Evolutionary conservation across 1,140 invertebrate species (phyloP).

Genomic region (Helicorthomorpha holstii): DNA sequence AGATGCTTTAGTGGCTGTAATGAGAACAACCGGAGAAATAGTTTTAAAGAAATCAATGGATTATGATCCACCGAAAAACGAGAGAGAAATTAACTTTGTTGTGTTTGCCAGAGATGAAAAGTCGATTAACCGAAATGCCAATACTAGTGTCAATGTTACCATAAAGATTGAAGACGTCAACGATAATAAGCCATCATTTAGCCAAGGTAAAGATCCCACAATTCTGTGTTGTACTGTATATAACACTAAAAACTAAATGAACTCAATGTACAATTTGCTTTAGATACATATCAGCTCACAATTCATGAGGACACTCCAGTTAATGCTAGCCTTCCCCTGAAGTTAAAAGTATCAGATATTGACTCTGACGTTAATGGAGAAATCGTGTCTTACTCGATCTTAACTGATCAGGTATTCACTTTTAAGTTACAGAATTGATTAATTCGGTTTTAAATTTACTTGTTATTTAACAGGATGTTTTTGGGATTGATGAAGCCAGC

Average conservation of each 20-base stretch:
- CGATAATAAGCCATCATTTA: constrained; percentile 29
- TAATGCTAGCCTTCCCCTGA: constrained; percentile 57
- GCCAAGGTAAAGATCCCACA: constrained; percentile 26
- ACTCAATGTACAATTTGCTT: no score
- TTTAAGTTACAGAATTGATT: no score
- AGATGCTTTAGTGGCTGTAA: constrained; percentile 44
- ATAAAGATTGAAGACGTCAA: constrained; percentile 28
- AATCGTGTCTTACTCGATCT: constrained; percentile 62
- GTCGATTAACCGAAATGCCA: constrained; percentile 18
- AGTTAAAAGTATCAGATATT: constrained; percentile 61
- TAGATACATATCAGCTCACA: constrained; percentile 62
- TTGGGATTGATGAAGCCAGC: constrained; percentile 52
- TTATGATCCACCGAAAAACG: constrained; percentile 17
- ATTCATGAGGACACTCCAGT: constrained; percentile 79
- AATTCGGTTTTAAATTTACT: no score
- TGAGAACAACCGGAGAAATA: constrained; percentile 56
- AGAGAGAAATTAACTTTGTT: constrained; percentile 1
- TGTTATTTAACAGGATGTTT: constrained; percentile 40
- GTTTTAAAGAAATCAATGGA: constrained; percentile 45
- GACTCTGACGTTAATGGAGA: constrained; percentile 78
- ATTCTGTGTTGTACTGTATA: neutral
- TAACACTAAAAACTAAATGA: no score
- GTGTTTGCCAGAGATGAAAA: constrained; percentile 15
- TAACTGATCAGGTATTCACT: constrained; percentile 55
- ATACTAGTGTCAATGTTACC: constrained; percentile 22